Evolutionary conservation across 2,888 invertebrate species (phyloP), one percentile per base, ranked within the genome.

Genomic region (Formica aserva): DNA sequence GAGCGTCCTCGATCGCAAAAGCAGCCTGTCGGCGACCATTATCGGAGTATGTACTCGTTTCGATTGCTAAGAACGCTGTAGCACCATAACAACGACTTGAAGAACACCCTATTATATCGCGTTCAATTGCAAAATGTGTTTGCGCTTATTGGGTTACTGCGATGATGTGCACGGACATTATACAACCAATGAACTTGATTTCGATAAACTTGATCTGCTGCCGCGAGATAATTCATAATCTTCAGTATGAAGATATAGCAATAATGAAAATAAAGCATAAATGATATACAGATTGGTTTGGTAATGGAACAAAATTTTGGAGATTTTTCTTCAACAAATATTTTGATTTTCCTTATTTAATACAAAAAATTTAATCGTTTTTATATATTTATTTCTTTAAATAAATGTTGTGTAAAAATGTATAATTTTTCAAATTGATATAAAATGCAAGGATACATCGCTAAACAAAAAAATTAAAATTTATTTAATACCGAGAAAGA

Each of bases 21-120:
- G 72, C 29, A 29, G 41, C 15, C 60, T 29, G 60, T 74, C 41
- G 29, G n/a, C 15, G 74, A 18, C n/a, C 26, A 74, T 60, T 74
- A 74, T 74, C 41, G 29, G 41, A 15, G 60, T 52, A 52, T n/a
- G 52, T 41, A 60, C 41, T 74, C 60, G 60, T 74, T 74, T 74
- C 60, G 41, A 74, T 74, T 74, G 74, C 60, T 60, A 74, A 60
- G 74, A 60, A 60, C 13, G 60, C 38, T 60, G 15, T 41, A 60
- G 8, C 41, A 13, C 38, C 38, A n/a, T 11, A 41, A 41, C 52
- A 74, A 41, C 26, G 62, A 74, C 74, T 74, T 60, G 60, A 38
- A 60, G 72, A 74, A 60, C 74, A 60, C 15, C 60, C 74, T n/a
- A 52, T 52, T 60, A 60, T 60, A 60, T 41, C 35, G 38, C 35